Evolutionary conservation across 2,888 invertebrate species (phyloP).

Genomic region (Anoncus sp.): DNA sequence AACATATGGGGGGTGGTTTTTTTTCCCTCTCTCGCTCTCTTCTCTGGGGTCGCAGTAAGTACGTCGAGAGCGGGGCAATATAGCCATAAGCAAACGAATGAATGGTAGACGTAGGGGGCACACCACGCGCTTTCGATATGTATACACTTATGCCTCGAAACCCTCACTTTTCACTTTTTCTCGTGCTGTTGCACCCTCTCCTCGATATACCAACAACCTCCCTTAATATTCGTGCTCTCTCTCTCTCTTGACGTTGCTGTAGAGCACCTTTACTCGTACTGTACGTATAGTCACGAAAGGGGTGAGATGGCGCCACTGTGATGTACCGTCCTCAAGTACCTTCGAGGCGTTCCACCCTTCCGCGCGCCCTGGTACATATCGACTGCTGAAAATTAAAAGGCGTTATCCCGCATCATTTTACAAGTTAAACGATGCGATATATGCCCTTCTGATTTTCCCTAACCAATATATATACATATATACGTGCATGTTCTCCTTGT

Average conservation of each 20-base stretch:
- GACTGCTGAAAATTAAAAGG: conserved; percentile 8
- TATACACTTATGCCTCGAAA: conserved; percentile 28
- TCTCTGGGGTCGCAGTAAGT: conserved; percentile 34
- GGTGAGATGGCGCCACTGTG: conserved; percentile 63
- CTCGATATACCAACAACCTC: conserved; percentile 23
- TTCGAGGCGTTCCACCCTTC: conserved; percentile 64
- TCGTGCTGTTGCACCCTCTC: conserved; percentile 11
- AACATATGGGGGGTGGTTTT: conserved; percentile 54
- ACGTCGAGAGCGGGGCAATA: conserved; percentile 30
- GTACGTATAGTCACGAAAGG: conserved; percentile 26
- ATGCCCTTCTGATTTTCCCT: conserved; percentile 12
- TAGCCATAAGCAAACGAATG: conserved; percentile 41
- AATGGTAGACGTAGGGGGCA: conserved; percentile 23
- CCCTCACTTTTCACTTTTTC: conserved; percentile 44
- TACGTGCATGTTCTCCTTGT: conserved; percentile 40
- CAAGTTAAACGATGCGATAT: conserved; percentile 43
- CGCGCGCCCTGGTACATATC: background rate
- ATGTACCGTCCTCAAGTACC: conserved; percentile 37
- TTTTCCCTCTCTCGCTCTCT: conserved; percentile 24
- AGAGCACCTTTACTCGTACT: conserved; percentile 14
- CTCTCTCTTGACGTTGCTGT: conserved; percentile 15
- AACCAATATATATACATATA: background rate
- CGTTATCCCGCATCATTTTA: background rate
- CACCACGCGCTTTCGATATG: conserved; percentile 47
- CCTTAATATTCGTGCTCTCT: conserved; percentile 23